Evolutionary conservation across 2,113 vertebrate species (phyloP).

Genomic region (Colius striatus): DNA sequence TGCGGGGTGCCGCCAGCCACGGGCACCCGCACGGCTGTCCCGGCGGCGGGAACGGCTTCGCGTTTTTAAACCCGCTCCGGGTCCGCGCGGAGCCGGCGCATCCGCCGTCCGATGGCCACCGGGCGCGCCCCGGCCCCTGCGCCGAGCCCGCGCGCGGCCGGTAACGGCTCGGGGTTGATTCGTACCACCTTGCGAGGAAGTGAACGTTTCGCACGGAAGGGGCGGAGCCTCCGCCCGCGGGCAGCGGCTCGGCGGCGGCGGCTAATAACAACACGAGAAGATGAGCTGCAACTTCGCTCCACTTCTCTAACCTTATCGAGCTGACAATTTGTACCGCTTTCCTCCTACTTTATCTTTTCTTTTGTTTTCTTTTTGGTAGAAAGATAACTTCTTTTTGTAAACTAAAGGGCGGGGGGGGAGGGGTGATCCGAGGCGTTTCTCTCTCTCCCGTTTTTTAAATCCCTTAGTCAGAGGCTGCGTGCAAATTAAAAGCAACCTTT

Average conservation of each 20-base stretch:
- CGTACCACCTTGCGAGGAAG: conserved; percentile 97
- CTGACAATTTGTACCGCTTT: neutral
- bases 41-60: neutral
- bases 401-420: neutral
- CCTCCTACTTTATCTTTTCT: neutral
- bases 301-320: neutral
- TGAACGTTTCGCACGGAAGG: conserved; percentile 95
- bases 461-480: neutral
- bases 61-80: neutral
- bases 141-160: neutral
- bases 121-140: neutral
- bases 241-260: conserved; percentile 52
- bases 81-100: neutral
- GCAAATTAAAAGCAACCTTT: neutral
- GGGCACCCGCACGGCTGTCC: neutral
- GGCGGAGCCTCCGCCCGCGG: conserved; percentile 85
- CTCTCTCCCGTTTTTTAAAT: neutral
- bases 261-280: conserved; percentile 49
- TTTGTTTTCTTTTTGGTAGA: neutral
- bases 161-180: conserved; percentile 89
- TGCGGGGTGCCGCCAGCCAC: neutral
- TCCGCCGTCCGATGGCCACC: neutral
- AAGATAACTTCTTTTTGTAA: neutral
- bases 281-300: conserved; percentile 26
- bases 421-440: neutral